A percentile compares a stretch with the other conserved stretches of the same genome.
These are phyloP conservation scores for Macropus fuliginosus DNA, from an alignment of 2,797 vertebrate species.

Conservation along the genomic window DNA sequence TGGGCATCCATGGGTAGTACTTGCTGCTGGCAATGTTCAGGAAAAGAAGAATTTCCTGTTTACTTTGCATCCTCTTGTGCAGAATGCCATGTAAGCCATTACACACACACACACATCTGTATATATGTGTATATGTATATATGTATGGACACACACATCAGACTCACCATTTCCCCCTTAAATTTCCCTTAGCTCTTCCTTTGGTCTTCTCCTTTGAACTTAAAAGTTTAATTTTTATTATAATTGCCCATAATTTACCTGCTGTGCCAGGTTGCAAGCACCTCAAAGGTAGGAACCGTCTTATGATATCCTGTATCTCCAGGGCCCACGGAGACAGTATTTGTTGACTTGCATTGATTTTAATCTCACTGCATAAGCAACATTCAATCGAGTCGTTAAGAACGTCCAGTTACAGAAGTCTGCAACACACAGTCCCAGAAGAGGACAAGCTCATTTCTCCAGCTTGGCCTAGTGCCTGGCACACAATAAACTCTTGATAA, in stretches of 20 bases:
- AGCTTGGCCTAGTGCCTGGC: background rate
- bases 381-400: background rate
- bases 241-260: too few species aligned
- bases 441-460: background rate
- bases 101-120: too few species aligned
- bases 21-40: background rate
- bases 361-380: background rate
- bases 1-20: background rate
- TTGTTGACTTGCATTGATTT: background rate
- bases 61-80: background rate
- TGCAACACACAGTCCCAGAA: background rate
- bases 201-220: too few species aligned
- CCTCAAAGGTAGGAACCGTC: too few species aligned
- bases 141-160: too few species aligned
- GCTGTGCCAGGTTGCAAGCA: too few species aligned
- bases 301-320: background rate
- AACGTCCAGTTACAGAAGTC: background rate
- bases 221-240: too few species aligned
- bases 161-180: too few species aligned
- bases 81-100: background rate
- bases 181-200: too few species aligned
- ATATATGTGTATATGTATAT: too few species aligned
- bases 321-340: background rate
- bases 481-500: slow-evolving; percentile 8
- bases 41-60: background rate